These are phyloP conservation scores for Limnodromus scolopaceus DNA, from an alignment of 2,797 vertebrate species.

Conservation along the genomic window DNA sequence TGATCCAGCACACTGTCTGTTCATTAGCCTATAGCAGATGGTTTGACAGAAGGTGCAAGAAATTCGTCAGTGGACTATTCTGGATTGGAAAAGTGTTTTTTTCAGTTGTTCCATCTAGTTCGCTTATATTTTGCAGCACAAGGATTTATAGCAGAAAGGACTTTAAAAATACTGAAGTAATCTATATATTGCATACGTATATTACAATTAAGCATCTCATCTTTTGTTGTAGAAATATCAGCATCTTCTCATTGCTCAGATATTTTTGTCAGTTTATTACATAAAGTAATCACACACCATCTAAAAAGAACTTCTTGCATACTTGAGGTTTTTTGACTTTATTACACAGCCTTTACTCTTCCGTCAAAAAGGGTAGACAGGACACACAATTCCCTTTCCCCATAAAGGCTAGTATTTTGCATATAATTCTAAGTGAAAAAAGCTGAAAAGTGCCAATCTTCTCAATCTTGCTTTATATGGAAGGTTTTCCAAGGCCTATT, in stretches of 20 bases:
- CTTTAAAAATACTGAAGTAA: background rate
- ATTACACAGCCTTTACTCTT: background rate
- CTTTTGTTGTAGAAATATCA: background rate
- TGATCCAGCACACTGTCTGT: background rate
- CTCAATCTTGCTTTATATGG: conserved; percentile 9
- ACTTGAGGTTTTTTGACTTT: background rate
- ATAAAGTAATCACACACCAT: background rate
- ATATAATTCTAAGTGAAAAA: background rate
- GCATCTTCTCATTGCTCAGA: background rate
- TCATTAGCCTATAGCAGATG: conserved; percentile 62
- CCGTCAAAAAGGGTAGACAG: background rate
- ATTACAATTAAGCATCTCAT: background rate
- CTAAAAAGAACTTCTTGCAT: background rate
- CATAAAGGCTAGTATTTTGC: background rate
- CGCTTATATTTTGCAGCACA: background rate
- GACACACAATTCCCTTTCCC: background rate
- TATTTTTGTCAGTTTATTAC: conserved; percentile 4
- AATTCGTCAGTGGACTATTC: conserved; percentile 33
- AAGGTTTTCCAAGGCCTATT: background rate
- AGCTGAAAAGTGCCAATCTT: background rate
- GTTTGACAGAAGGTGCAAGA: conserved; percentile 67
- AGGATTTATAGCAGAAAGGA: background rate
- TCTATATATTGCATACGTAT: background rate
- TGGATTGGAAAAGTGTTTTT: background rate
- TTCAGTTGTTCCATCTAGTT: background rate